A percentile compares a stretch with the other conserved stretches of the same genome.
Evolutionary conservation across 2,888 invertebrate genomes (phyloP).

Genomic region (Amphipoea lucens): DNA sequence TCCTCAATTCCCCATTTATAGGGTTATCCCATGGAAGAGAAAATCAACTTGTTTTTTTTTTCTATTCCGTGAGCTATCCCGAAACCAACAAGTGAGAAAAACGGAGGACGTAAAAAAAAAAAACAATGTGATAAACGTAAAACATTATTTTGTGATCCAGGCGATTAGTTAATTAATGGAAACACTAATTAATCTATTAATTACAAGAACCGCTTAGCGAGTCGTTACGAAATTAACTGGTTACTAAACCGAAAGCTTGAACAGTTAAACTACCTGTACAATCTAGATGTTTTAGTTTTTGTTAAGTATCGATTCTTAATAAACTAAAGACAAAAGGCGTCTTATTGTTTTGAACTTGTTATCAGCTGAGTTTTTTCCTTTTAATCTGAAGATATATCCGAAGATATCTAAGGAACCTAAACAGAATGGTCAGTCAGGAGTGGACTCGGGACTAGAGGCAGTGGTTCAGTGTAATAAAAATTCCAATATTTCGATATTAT

Average conservation of each 20-base stretch:
- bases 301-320: background rate
- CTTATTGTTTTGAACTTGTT: background rate
- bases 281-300: background rate
- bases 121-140: background rate
- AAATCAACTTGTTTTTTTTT: background rate
- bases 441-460: background rate
- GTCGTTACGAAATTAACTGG: conserved; percentile 24
- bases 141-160: conserved; percentile 6
- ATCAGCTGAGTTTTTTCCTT: background rate
- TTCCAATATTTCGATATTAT: background rate
- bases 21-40: background rate
- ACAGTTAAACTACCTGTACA: background rate
- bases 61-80: background rate
- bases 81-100: background rate
- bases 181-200: conserved; percentile 33
- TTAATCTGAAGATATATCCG: background rate
- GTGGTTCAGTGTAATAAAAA: background rate
- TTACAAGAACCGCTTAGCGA: conserved; percentile 32
- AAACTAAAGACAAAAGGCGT: background rate
- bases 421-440: background rate
- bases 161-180: conserved; percentile 29
- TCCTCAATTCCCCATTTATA: background rate
- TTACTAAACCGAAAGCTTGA: background rate
- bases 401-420: background rate
- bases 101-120: background rate